Evolutionary conservation across 1,140 invertebrate genomes (phyloP).

Genomic region (Nomia melanderi): DNA sequence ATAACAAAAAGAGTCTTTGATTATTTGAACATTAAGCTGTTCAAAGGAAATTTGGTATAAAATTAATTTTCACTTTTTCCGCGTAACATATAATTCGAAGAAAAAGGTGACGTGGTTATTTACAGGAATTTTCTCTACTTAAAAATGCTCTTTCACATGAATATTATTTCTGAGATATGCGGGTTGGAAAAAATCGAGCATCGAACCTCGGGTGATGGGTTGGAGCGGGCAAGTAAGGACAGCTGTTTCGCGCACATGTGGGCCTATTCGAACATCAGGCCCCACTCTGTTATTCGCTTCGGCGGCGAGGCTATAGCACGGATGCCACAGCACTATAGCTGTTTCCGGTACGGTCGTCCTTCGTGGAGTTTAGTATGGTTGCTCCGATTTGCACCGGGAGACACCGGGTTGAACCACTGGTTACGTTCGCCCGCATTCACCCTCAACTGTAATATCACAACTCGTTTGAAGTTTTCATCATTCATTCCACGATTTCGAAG

Average conservation of each 20-base stretch:
- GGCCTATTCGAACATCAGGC: slow-evolving; percentile 44
- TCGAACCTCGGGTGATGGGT: background rate
- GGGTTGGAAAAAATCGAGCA: background rate
- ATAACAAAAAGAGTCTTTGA: too few relatives aligned
- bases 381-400: slow-evolving; percentile 20
- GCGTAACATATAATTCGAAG: too few relatives aligned
- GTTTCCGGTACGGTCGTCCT: slow-evolving; percentile 54
- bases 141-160: too few relatives aligned
- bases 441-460: too few relatives aligned
- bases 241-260: slow-evolving; percentile 46
- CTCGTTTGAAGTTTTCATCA: too few relatives aligned
- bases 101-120: too few relatives aligned
- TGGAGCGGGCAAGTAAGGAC: slow-evolving; percentile 5
- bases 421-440: background rate
- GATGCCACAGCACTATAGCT: slow-evolving; percentile 48
- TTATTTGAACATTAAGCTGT: too few relatives aligned
- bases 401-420: slow-evolving; percentile 20
- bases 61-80: too few relatives aligned
- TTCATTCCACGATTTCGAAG: too few relatives aligned
- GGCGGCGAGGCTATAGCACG: slow-evolving; percentile 26
- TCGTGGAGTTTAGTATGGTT: slow-evolving; percentile 37
- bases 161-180: too few relatives aligned
- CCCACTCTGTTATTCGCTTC: slow-evolving; percentile 35
- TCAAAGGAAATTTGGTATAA: too few relatives aligned
- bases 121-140: too few relatives aligned